phyloP scores from a whole-genome alignment of 2,888 invertebrate species.

The Pseudococcus longispinus region DNA sequence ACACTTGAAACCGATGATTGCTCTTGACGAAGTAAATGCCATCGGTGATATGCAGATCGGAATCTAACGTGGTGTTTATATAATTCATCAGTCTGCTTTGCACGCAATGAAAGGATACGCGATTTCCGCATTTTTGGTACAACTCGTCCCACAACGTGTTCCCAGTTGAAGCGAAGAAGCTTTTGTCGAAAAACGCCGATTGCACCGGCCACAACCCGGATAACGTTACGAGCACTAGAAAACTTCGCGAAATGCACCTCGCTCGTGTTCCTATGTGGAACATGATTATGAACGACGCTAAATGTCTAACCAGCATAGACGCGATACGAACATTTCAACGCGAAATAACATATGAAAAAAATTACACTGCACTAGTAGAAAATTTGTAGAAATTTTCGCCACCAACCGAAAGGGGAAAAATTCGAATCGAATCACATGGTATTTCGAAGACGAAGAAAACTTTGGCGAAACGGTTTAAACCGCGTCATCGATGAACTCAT shows the following conservation, averaged over 20 bases:
- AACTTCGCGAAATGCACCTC: neutral
- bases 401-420: neutral
- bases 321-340: neutral
- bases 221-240: constrained; percentile 15
- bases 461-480: neutral
- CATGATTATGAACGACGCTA: constrained; percentile 29
- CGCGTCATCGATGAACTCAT: neutral
- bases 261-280: constrained; percentile 32
- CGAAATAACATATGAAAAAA: neutral
- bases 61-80: constrained; percentile 71
- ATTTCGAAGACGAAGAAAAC: neutral
- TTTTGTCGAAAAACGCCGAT: constrained; percentile 34
- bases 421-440: neutral
- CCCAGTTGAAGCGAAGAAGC: constrained; percentile 54
- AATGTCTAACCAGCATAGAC: neutral
- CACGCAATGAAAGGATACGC: constrained; percentile 75
- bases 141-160: constrained; percentile 73
- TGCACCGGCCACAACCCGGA: neutral
- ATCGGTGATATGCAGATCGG: constrained; percentile 71
- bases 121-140: constrained; percentile 73
- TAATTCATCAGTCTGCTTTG: constrained; percentile 80
- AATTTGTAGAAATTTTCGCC: neutral
- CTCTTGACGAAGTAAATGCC: constrained; percentile 70
- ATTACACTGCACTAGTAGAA: neutral
- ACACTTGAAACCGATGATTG: constrained; percentile 62